A percentile compares a stretch with the other conserved stretches of the same genome.
phyloP scores from a whole-genome alignment of 2,888 invertebrate genomes.

The Syrista parreyssii region DNA sequence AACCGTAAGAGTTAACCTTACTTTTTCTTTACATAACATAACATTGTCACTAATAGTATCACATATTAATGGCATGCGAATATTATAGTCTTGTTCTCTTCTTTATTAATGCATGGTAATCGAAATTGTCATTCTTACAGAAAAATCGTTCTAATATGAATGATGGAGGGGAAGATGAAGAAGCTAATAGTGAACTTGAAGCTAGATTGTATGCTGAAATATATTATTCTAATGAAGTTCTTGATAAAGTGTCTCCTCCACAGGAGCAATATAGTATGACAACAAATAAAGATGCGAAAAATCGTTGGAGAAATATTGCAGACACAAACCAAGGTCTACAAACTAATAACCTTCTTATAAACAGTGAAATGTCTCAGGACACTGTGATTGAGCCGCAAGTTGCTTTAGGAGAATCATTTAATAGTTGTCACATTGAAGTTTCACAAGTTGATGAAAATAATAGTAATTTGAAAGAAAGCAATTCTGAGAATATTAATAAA shows the following conservation, averaged over 20 bases:
- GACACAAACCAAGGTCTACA: not conserved
- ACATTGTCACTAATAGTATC: not conserved
- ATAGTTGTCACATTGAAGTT: not conserved
- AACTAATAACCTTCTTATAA: not conserved
- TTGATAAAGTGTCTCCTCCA: constrained; percentile 6
- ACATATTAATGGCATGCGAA: not conserved
- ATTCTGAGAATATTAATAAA: not conserved
- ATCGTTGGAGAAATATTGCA: not conserved
- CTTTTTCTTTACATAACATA: not conserved
- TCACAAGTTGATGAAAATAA: not conserved
- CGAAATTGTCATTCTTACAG: not conserved
- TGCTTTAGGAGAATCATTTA: not conserved
- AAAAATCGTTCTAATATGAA: not conserved
- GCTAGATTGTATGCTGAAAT: constrained; percentile 52
- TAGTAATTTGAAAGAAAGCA: not conserved
- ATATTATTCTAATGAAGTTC: constrained; percentile 45
- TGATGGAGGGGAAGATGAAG: constrained; percentile 25
- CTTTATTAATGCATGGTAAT: not conserved
- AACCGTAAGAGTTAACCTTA: not conserved
- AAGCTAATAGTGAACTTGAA: constrained; percentile 42
- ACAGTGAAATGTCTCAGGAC: not conserved
- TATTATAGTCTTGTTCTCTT: not conserved
- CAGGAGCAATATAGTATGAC: not conserved
- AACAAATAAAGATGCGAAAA: not conserved
- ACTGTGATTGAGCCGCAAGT: not conserved